Evolutionary conservation across 1,140 invertebrate species (phyloP).

Genomic region (Euura saliciscinereae): DNA sequence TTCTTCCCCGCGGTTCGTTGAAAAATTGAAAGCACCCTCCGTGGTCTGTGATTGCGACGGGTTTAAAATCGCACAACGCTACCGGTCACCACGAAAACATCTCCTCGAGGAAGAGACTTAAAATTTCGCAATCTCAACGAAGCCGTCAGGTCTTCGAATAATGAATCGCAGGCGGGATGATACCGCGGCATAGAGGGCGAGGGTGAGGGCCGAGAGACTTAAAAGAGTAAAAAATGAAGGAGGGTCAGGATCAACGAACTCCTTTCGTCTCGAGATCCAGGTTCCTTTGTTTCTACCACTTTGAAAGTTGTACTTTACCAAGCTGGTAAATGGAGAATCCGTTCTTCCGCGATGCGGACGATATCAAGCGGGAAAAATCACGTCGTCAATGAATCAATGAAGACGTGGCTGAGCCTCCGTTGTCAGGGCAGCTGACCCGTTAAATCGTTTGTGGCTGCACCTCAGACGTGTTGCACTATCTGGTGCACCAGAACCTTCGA

Average conservation of each 20-base stretch:
- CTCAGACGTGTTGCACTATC: constrained; percentile 24
- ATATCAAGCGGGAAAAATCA: too few species aligned
- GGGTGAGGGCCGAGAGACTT: constrained; percentile 10
- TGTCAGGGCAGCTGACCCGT: too few species aligned
- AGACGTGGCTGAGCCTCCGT: too few species aligned
- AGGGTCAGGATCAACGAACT: neutral
- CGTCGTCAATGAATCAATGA: too few species aligned
- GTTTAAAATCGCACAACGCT: too few species aligned
- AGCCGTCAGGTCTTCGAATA: constrained; percentile 25
- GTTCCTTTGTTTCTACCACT: neutral
- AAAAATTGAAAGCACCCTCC: too few species aligned
- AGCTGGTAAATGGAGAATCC: too few species aligned
- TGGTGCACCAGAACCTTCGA: constrained; percentile 1
- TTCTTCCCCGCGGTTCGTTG: too few species aligned
- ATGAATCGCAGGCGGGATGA: constrained; percentile 45
- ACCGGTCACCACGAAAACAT: neutral
- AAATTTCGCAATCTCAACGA: neutral
- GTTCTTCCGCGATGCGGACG: too few species aligned
- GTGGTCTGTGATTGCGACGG: too few species aligned
- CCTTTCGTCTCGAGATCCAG: neutral
- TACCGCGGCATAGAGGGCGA: constrained; percentile 24
- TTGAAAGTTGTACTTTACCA: too few species aligned
- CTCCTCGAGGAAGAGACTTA: neutral
- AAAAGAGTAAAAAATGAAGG: neutral
- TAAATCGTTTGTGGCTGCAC: constrained; percentile 10